Evolutionary conservation across 2,113 vertebrate genomes (phyloP).

Genomic region (Brienomyrus brachyistius): DNA sequence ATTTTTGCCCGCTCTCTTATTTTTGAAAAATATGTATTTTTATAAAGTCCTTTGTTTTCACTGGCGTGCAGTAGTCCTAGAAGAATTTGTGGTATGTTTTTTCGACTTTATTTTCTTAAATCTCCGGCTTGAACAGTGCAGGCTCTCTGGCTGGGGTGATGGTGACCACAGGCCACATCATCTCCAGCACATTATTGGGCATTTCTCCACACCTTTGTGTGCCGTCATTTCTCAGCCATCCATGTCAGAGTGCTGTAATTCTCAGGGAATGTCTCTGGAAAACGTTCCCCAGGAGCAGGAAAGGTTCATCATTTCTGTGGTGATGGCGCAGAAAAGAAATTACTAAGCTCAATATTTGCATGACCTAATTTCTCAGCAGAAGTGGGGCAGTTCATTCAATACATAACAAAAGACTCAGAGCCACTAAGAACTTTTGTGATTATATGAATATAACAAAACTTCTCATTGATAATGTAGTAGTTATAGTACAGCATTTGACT

Average conservation of each 20-base stretch:
- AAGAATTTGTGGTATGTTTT: not conserved
- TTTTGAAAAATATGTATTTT: not conserved
- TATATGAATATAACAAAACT: not conserved
- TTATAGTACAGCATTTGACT: not conserved
- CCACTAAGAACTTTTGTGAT: not conserved
- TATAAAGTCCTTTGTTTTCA: not conserved
- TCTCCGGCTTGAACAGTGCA: not conserved
- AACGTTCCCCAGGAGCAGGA: not conserved
- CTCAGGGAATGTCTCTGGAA: not conserved
- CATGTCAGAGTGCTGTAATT: not conserved
- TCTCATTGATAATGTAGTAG: not conserved
- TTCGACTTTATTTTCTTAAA: not conserved
- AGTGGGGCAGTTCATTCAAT: constrained; percentile 4
- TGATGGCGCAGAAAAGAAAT: not conserved
- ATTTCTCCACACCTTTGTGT: not conserved
- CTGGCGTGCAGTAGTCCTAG: too few species aligned
- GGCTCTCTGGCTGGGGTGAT: not conserved
- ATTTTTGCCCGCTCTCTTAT: not conserved
- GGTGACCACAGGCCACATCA: not conserved
- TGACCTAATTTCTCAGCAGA: constrained; percentile 10
- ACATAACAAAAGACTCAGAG: not conserved
- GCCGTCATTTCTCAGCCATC: not conserved
- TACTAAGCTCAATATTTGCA: not conserved
- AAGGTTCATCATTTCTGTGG: not conserved
- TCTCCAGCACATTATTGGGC: not conserved